Evolutionary conservation across 2,888 invertebrate genomes (phyloP).

Genomic region (Hirtodrosophila duncani): DNA sequence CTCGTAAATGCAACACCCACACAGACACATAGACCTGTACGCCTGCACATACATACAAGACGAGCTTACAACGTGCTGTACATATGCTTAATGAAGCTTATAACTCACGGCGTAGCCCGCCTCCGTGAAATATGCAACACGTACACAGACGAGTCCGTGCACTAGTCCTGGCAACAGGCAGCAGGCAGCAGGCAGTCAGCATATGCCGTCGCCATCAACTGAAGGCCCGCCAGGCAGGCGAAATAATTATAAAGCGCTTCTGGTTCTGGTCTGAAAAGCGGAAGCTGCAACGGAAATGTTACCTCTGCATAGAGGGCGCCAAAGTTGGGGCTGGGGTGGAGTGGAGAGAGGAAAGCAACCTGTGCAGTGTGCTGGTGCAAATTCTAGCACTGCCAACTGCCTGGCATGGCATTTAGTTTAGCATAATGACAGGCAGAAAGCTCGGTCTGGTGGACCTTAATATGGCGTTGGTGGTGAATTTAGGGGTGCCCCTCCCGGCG

Average conservation of each 20-base stretch:
- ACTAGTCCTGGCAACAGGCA: constrained; percentile 69
- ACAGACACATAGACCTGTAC: no score
- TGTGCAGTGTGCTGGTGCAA: constrained; percentile 56
- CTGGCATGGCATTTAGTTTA: constrained; percentile 70
- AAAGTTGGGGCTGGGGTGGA: neutral
- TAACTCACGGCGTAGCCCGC: constrained; percentile 54
- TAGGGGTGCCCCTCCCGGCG: constrained; percentile 18
- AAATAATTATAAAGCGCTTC: constrained; percentile 74
- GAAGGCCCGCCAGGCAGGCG: constrained; percentile 69
- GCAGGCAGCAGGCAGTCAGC: no score
- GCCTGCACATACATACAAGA: constrained; percentile 7
- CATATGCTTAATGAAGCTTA: constrained; percentile 77
- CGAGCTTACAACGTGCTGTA: constrained; percentile 66
- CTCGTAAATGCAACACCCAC: constrained; percentile 70
- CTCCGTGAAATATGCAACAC: constrained; percentile 55
- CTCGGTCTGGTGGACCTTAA: no score
- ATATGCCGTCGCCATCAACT: constrained; percentile 64
- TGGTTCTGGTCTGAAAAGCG: constrained; percentile 58
- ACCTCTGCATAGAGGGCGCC: constrained; percentile 38
- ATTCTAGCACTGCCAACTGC: constrained; percentile 70
- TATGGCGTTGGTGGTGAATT: neutral
- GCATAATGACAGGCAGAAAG: constrained; percentile 73
- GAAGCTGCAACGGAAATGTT: constrained; percentile 72
- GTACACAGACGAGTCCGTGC: constrained; percentile 61
- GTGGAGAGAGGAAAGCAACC: constrained; percentile 3